Base-by-base conservation (phyloP, 2,888 invertebrate species). In the Pediacus dermestoides region DNA sequence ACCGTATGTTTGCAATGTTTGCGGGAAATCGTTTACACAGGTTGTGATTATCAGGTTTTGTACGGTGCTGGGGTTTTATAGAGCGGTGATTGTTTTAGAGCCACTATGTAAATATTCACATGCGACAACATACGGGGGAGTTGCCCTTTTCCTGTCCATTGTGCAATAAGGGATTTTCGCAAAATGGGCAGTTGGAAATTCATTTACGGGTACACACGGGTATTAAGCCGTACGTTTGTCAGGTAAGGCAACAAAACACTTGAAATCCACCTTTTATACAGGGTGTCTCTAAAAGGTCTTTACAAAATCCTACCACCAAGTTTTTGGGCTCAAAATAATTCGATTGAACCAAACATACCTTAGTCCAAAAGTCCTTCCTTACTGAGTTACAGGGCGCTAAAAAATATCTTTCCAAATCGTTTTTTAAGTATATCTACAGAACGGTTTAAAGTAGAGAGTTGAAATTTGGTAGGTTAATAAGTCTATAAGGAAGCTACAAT, bases 41-140 rank as follows among this genome's bases (percentile, higher is more conserved):
- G 63, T 63, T 23, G 23, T 9, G 8, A 47, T 38, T 23, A 18
- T 26, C 9, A 6, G n/a, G 18, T 15, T 30, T 9, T 16, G 7
- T 4, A n/a, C 9, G 15, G 11, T 16, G 4, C 4, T 18, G 4
- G 23, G 10, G 8, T 27, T 31, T 34, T 13, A 26, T 22, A 30
- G 4, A 15, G 13, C 15, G 10, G 4, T 28, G 10, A 33, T 21
- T 25, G 3, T 58, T 58, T 36, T 39, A 63, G 63, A 61, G 61
- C 35, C 60, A 65, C 46, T 64, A 65, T 38, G 62, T 65, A 4
- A 46, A 57, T 3, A 46, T 63, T 28, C 64, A 65, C 40, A 63
- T 65, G 63, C 37, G 61, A 21, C 60, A 61, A 43, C 64, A 65
- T 39, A 64, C 63, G n/a, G 64, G 63, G 3, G 61, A 63, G 41